Percentiles rank a stretch among this genome's conserved stretches.
phyloP scores from a whole-genome alignment of 2,888 invertebrate genomes.

The Stenolophus ochropezus region DNA sequence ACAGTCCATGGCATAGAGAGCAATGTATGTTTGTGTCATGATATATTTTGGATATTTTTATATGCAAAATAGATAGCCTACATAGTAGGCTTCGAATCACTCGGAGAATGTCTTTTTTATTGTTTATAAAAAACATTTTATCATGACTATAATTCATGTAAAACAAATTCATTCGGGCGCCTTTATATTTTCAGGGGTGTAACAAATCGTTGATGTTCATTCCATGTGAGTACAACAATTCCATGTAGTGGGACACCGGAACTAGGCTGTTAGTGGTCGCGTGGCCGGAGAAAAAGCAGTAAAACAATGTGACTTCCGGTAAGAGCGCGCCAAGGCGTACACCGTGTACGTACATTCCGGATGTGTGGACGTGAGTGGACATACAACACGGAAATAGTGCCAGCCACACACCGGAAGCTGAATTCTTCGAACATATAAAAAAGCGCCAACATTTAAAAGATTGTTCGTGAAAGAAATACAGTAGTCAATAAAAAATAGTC shows the following conservation, averaged over 20 bases:
- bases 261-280: conserved; percentile 26
- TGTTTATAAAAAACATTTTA: too few relatives aligned
- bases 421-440: not conserved
- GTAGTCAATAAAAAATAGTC: not conserved
- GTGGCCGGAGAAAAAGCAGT: conserved; percentile 23
- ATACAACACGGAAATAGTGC: conserved; percentile 4
- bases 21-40: too few relatives aligned
- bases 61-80: too few relatives aligned
- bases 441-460: not conserved
- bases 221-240: not conserved
- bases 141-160: too few relatives aligned
- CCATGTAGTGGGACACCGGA: not conserved
- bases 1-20: too few relatives aligned
- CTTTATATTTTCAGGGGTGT: not conserved
- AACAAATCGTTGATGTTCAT: not conserved
- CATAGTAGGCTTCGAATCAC: too few relatives aligned
- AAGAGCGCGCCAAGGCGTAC: not conserved
- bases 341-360: conserved; percentile 5
- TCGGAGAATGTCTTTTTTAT: too few relatives aligned
- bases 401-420: not conserved
- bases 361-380: conserved; percentile 18
- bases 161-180: too few relatives aligned
- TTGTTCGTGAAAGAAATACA: not conserved
- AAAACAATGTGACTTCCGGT: conserved; percentile 48
- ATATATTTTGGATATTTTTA: too few relatives aligned